A percentile compares a stretch with the other conserved stretches of the same genome.
Evolutionary conservation across 2,888 invertebrate genomes (phyloP).

Genomic region (Prenolepis imparis): DNA sequence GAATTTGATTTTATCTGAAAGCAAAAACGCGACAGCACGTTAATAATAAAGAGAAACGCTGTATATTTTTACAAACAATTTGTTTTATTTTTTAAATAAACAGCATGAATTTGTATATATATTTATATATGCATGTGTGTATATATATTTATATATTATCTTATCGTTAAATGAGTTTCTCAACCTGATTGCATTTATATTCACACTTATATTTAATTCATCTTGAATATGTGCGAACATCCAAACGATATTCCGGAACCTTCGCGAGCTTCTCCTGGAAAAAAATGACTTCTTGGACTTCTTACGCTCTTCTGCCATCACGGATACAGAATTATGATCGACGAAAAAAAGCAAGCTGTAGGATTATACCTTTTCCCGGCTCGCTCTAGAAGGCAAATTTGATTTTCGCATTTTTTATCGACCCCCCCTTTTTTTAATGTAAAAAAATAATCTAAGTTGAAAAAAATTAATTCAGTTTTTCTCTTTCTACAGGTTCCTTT

Average conservation of each 20-base stretch:
- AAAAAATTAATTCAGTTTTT: neutral
- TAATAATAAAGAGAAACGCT: slow-evolving; percentile 26
- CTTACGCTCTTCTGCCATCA: slow-evolving; percentile 17
- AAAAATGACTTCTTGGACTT: slow-evolving; percentile 45
- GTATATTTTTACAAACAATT: slow-evolving; percentile 34
- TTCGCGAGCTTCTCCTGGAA: slow-evolving; percentile 54
- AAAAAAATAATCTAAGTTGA: neutral
- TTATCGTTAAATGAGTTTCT: slow-evolving; percentile 19
- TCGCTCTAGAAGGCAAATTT: slow-evolving; percentile 76
- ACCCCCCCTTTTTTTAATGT: neutral
- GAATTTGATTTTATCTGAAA: slow-evolving; percentile 31
- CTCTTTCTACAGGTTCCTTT: neutral
- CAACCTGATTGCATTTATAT: slow-evolving; percentile 37
- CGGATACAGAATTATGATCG: slow-evolving; percentile 63
- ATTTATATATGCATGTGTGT: neutral
- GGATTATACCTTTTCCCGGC: slow-evolving; percentile 86
- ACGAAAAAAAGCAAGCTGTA: slow-evolving; percentile 82
- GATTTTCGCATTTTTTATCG: too few species aligned
- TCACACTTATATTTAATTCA: slow-evolving; percentile 21
- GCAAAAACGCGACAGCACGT: slow-evolving; percentile 6
- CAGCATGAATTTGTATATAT: slow-evolving; percentile 6
- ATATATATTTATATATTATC: neutral
- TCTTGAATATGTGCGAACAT: slow-evolving; percentile 32
- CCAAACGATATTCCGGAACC: slow-evolving; percentile 38
- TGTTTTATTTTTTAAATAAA: slow-evolving; percentile 46